A percentile compares a stretch with the other conserved stretches of the same genome.
Conservation (phyloP, 2,113 vertebrate genomes). For the Buteo buteo region DNA sequence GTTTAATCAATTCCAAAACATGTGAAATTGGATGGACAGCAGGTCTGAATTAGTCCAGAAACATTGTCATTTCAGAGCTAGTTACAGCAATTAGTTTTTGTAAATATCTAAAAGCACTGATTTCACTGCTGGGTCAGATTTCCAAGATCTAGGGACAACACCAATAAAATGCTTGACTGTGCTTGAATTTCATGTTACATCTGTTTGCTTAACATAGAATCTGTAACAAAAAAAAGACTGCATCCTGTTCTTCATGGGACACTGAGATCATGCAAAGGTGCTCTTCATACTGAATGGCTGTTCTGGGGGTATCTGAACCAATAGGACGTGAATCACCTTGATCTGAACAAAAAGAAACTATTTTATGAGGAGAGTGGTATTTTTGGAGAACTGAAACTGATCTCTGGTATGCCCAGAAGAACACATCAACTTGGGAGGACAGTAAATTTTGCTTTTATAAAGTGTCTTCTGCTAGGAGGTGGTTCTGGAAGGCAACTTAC, state of each 20-base stretch:
- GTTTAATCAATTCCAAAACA: not conserved
- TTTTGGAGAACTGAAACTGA: not conserved
- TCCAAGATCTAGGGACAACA: not conserved
- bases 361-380: not conserved
- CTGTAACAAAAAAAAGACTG: not conserved
- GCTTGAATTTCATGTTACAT: not conserved
- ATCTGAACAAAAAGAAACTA: not conserved
- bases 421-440: accelerated
- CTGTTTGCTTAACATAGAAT: not conserved
- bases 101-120: not conserved
- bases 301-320: not conserved
- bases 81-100: not conserved
- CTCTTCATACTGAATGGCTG: not conserved
- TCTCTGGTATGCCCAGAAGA: not conserved
- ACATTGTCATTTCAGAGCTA: not conserved
- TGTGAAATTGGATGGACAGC: not conserved
- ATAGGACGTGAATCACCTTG: not conserved
- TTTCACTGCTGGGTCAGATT: not conserved
- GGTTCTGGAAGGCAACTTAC: not conserved
- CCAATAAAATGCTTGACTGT: not conserved
- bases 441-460: not conserved
- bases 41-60: not conserved
- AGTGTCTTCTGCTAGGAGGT: not conserved
- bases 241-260: not conserved
- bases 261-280: not conserved